These are phyloP conservation scores for Prunella strophiata DNA, from an alignment of 2,797 vertebrate genomes.

Conservation along the genomic window DNA sequence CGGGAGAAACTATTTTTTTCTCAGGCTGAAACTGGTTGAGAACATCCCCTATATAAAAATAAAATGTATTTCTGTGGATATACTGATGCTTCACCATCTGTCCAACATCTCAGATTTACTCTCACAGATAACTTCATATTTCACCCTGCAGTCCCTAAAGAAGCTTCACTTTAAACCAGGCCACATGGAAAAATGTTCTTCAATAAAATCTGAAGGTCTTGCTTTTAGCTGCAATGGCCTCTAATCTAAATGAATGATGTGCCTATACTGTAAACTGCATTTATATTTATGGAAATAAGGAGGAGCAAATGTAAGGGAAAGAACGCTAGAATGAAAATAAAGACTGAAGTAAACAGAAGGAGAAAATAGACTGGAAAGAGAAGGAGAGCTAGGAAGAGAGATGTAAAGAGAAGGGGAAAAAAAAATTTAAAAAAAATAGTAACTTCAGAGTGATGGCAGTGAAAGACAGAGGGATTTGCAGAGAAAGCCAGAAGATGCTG, in stretches of 20 bases:
- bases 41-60: conserved; percentile 79
- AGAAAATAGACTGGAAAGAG: conserved; percentile 12
- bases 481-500: conserved; percentile 76
- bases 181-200: conserved; percentile 78
- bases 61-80: conserved; percentile 79
- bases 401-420: not conserved
- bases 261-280: conserved; percentile 66
- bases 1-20: conserved; percentile 72
- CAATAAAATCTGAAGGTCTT: conserved; percentile 88
- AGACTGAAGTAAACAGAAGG: not conserved
- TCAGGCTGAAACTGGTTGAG: conserved; percentile 72
- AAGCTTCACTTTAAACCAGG: conserved; percentile 78
- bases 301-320: conserved; percentile 48
- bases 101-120: conserved; percentile 86
- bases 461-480: conserved; percentile 74
- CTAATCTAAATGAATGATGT: conserved; percentile 79
- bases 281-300: conserved; percentile 75
- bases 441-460: conserved; percentile 30
- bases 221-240: conserved; percentile 73
- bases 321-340: not conserved
- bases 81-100: conserved; percentile 82
- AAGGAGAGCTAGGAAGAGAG: not conserved
- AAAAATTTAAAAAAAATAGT: no score
- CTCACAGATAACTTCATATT: conserved; percentile 85
- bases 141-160: conserved; percentile 80